Base-by-base conservation (phyloP, 2,888 invertebrate genomes). In the Augochlorella aurata region DNA sequence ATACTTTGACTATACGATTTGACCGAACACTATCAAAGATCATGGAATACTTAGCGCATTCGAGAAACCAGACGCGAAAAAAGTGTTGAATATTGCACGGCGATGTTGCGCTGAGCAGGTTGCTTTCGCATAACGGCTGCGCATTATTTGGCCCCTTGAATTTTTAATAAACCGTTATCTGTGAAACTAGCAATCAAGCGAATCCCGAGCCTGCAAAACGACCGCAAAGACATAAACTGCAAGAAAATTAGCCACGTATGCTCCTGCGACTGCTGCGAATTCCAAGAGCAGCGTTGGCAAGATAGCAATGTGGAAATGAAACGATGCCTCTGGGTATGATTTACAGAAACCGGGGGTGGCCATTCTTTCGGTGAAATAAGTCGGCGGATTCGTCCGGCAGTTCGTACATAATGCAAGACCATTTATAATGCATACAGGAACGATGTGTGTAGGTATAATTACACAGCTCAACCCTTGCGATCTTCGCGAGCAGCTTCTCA, bases 401-500 rank as follows among this genome's bases (percentile, higher is more conserved):
- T 85, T 81, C 85, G 87, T 87, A 87, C 81, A 87, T 87, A 85
- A 87, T 87, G 79, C 78, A 81, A 61, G 70, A 66, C 65, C 81
- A 79, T 87, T 81, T 86, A 87, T 87, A 87, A 87, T 85, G 74
- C 79, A 73, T 72, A 65, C 68, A 69, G 79, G 61, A 78, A 80
- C 87, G 81, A 81, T 81, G 83, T 79, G 72, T 81, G 83, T 73
- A 86, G 82, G 83, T 85, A 78, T 87, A 87, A 87, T 87, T 87
- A 84, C 87, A 78, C 87, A 78, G 74, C 74, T 78, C 70, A 54
- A 45, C 47, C 68, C 69, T 50, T 63, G 54, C 45, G 21, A 69
- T 44, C 16, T 58, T 68, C 52, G 61, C 61, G 58, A 18, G 44
- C 5, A 71, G 66, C 68, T 52, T 61, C 79, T 75, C 79, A 70